Evolutionary conservation across 2,113 vertebrate genomes (phyloP), one percentile per base, ranked within the genome.

Genomic region (Pterophyllum scalare): DNA sequence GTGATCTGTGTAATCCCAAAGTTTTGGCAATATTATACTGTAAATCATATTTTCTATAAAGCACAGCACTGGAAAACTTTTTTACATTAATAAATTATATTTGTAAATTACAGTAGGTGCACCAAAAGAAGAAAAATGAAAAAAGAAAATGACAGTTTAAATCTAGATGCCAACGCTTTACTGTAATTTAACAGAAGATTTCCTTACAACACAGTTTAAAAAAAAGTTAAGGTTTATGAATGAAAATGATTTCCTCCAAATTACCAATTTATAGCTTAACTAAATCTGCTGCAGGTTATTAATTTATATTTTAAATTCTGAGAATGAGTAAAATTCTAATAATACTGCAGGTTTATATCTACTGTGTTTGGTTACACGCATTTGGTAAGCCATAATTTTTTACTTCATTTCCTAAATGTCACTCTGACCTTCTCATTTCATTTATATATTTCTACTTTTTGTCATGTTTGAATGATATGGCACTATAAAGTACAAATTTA

Each of bases 401-500:
- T 28, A 77, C 54, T 88, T 77, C 43, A 86, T 82, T 84, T 77
- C 77, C 54, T 5, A 77, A 60, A 84, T 72, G 84, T 85, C 89
- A 75, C 15, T 2, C 64, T 81, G 86, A 88, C 83, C 80, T 88
- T 86, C 83, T 88, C 60, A 2, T 38, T 75, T 46, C 86, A 22
- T 75, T 62, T 72, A 70, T 9, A 38, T 78, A 79, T 22, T 14
- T 24, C 58, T 49, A 62, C 70, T 58, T 35, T 72, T 14, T 58
- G 84, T 77, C 81, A 35, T 2, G 4, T 84, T 28, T 79, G 67
- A 76, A 75, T 60, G 89, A 86, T 57, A 49, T 10, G 28, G 7
- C 1, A 46, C 8, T 72, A 33, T 80, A 65, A 85, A 80, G 31
- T 6, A 19, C 52, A 49, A 31, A 67, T 80, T 20, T 75, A 74